Evolutionary conservation across 2,888 invertebrate species (phyloP).

Genomic region (Chromoteleia sp.): DNA sequence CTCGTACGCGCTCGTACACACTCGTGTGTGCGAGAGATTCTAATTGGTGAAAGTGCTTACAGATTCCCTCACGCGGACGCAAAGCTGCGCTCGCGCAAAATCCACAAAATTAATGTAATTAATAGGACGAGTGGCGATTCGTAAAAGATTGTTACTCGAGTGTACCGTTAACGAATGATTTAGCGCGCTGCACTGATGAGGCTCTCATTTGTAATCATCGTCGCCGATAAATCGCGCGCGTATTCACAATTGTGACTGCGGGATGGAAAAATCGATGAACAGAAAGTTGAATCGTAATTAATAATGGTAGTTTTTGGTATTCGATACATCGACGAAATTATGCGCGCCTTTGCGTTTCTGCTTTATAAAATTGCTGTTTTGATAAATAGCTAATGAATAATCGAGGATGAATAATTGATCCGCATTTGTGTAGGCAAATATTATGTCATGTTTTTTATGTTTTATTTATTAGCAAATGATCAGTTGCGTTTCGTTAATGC

Average conservation of each 20-base stretch:
- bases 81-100: constrained; percentile 15
- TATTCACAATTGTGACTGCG: constrained; percentile 35
- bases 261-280: constrained; percentile 11
- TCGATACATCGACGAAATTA: constrained; percentile 5
- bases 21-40: constrained; percentile 15
- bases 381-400: constrained; percentile 20
- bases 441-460: neutral
- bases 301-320: constrained; percentile 21
- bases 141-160: constrained; percentile 28
- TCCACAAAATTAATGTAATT: constrained; percentile 47
- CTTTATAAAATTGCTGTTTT: constrained; percentile 10
- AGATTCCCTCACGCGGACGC: constrained; percentile 47
- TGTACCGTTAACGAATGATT: constrained; percentile 52
- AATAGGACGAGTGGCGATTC: constrained; percentile 38
- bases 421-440: constrained; percentile 3
- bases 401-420: constrained; percentile 4
- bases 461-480: no score
- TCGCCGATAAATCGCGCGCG: constrained; percentile 34
- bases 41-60: constrained; percentile 73
- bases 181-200: constrained; percentile 21
- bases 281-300: constrained; percentile 42
- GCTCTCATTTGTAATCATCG: constrained; percentile 19
- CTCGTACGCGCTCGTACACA: constrained; percentile 7
- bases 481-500: no score
- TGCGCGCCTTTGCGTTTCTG: constrained; percentile 1